phyloP scores from a whole-genome alignment of 2,888 invertebrate species.

The Scelioninae gen. 2 region DNA sequence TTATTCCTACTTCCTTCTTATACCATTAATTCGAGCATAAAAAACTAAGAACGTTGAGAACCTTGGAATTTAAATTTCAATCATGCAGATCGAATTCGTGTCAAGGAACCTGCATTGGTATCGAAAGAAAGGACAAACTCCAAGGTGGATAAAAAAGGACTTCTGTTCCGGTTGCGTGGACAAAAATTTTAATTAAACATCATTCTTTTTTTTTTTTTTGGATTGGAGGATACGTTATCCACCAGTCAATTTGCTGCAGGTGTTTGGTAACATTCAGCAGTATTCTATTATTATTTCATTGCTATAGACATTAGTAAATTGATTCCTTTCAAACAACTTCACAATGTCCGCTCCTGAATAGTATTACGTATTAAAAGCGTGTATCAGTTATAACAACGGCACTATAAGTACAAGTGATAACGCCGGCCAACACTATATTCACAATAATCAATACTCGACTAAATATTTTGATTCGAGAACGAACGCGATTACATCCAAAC shows the following conservation, averaged over 20 bases:
- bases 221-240: too few relatives aligned
- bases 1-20: constrained; percentile 42
- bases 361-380: constrained; percentile 44
- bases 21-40: constrained; percentile 31
- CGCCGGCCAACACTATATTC: constrained; percentile 19
- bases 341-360: constrained; percentile 17
- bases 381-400: constrained; percentile 35
- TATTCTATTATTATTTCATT: constrained; percentile 26
- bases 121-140: too few relatives aligned
- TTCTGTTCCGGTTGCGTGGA: too few relatives aligned
- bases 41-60: too few relatives aligned
- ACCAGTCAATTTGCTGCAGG: constrained; percentile 17
- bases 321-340: constrained; percentile 34
- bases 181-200: too few relatives aligned
- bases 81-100: too few relatives aligned
- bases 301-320: constrained; percentile 25
- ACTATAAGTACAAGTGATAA: constrained; percentile 25
- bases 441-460: constrained; percentile 21
- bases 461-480: constrained; percentile 28
- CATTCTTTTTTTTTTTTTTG: too few relatives aligned
- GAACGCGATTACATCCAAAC: constrained; percentile 31
- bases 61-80: too few relatives aligned
- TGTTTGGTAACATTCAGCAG: constrained; percentile 14
- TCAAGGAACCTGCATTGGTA: too few relatives aligned
- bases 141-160: too few relatives aligned